Conservation (phyloP, 2,113 vertebrate species). For the Tragelaphus buxtoni region DNA sequence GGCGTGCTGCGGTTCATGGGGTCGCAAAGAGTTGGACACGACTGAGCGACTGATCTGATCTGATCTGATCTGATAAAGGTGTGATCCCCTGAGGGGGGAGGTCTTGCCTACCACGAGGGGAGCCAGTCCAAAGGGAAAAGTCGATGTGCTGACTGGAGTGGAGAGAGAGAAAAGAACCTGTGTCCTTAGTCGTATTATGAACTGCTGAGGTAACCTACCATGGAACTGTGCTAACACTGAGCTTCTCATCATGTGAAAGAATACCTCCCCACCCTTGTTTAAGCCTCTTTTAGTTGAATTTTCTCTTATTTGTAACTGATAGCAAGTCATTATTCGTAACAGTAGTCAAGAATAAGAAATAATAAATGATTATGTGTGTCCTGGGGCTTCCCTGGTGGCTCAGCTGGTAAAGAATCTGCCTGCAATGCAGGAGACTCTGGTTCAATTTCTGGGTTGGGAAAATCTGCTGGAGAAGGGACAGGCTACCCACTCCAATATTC, state of each 20-base stretch:
- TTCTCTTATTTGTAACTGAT: background rate
- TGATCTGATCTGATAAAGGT: no score
- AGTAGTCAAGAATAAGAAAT: background rate
- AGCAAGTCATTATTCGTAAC: background rate
- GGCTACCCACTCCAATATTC: background rate
- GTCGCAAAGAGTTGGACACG: no score
- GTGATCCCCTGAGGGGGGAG: background rate
- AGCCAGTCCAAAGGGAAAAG: background rate
- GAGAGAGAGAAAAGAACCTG: background rate
- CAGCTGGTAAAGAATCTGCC: background rate
- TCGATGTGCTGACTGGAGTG: background rate
- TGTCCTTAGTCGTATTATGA: background rate
- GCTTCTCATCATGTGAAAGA: background rate
- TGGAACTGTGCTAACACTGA: background rate
- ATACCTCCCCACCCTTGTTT: background rate
- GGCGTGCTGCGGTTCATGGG: no score
- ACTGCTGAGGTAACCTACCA: background rate
- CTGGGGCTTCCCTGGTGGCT: background rate
- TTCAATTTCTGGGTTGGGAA: background rate
- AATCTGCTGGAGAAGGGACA: background rate
- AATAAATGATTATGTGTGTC: background rate
- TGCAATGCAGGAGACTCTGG: accelerated
- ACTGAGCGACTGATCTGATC: no score
- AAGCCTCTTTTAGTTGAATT: background rate
- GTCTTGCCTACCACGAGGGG: background rate